Evolutionary conservation across 2,888 invertebrate genomes (phyloP).

Genomic region (Agriopis aurantiaria): DNA sequence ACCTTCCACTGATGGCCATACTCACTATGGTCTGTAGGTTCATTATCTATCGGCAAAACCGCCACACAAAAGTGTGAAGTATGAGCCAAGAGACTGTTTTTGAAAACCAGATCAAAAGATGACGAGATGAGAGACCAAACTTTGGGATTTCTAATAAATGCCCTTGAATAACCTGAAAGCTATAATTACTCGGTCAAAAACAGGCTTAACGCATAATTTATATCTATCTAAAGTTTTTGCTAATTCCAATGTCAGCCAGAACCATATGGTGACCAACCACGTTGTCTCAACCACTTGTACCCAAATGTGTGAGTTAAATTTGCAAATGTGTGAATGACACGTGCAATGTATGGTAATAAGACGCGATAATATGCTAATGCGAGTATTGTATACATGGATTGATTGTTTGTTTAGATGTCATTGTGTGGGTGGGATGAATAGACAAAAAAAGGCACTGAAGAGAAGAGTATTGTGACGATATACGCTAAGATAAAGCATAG

Average conservation of each 20-base stretch:
- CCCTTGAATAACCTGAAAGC: background rate
- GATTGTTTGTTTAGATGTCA: constrained; percentile 49
- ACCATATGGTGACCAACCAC: constrained; percentile 40
- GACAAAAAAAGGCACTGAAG: constrained; percentile 14
- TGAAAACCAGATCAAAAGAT: background rate
- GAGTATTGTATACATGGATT: constrained; percentile 27
- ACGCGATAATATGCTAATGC: constrained; percentile 46
- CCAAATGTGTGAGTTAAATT: constrained; percentile 49
- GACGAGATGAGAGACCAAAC: too few relatives aligned
- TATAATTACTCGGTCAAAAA: too few relatives aligned
- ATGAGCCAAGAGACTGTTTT: background rate
- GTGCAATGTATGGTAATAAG: constrained; percentile 52
- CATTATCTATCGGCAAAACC: too few relatives aligned
- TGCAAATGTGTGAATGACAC: constrained; percentile 52
- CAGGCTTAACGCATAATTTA: too few relatives aligned
- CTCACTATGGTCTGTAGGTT: too few relatives aligned
- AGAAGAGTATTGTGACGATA: background rate
- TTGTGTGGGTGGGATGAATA: constrained; percentile 23
- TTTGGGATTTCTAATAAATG: background rate
- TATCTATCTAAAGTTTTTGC: background rate
- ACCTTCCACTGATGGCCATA: too few relatives aligned
- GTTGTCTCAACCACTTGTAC: constrained; percentile 38
- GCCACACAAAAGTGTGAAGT: too few relatives aligned
- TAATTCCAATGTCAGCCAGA: background rate
- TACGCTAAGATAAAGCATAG: background rate